Base-by-base conservation (phyloP, 2,113 vertebrate species). In the Myotis lucifugus region DNA sequence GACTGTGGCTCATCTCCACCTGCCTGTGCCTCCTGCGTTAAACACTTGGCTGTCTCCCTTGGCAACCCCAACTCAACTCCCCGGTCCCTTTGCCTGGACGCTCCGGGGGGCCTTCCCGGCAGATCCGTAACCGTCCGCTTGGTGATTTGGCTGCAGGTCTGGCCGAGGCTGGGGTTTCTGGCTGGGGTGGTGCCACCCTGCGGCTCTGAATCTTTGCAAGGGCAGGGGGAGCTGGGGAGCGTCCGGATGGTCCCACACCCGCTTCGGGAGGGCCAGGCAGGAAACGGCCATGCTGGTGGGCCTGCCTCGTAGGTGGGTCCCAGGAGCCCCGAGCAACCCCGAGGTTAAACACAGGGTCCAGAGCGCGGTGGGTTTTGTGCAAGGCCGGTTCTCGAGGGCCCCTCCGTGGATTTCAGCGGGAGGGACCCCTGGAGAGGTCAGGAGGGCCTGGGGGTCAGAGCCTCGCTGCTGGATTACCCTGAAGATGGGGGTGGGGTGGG, bases 71-170 rank as follows among this genome's bases (percentile, higher is more conserved):
- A 2, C 10, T 42, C 10, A 7, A 3, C 29, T 4, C 46, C 34
- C 23, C 2, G 0, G 42, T 37, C 74, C 54, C 50, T 78, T 48
- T 8, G 40, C 29, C 14, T 14, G 21, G 69, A 64, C 1, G 0
- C 10, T 0, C 34, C 2, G 21, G 77, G 77, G 50, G 9, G 9
- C 17, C 59, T 6, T 3, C 27, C 1, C 0, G 0, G 5, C 46
- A 27, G 61, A 42, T 11, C 54, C 0, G 0, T 15, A 10, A 25
- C 64, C 2, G 0, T 61, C 23, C 10, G 4, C 69, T 34, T 48
- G 52, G 73, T 0, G 0, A 0, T 6, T 12, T 14, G 40, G 74
- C 81, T 61, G 23, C 18, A 21, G 52, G 23, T 6, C 74, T 34
- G n/a, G 21, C 4, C 0, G 3, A 27, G 42, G 19, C 64, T 8